Conservation (phyloP, 2,113 vertebrate species). For the Echinops telfairi region DNA sequence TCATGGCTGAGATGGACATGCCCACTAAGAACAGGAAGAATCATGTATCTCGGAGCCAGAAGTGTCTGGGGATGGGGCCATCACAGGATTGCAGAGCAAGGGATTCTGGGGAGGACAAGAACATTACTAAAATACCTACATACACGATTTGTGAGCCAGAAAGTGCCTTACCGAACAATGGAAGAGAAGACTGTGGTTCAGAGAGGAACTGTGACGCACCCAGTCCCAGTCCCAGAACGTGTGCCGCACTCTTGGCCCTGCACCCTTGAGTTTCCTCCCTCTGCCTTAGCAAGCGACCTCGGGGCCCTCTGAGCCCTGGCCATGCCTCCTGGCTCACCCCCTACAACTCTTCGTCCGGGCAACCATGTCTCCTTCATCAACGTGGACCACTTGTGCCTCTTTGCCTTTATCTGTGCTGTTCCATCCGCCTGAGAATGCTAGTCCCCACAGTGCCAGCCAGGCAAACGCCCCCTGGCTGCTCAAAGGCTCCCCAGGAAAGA, state of each 20-base stretch:
- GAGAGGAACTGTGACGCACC: neutral
- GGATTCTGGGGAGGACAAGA: neutral
- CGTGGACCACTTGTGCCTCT: neutral
- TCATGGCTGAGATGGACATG: conserved; percentile 58
- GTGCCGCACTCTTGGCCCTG: neutral
- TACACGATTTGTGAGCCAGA: neutral
- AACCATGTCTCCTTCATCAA: neutral
- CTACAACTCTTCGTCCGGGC: fast-evolving
- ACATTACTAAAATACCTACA: neutral
- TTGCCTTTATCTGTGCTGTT: neutral
- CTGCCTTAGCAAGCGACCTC: too few species aligned
- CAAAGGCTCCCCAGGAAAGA: neutral
- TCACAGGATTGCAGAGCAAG: neutral
- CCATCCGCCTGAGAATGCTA: neutral
- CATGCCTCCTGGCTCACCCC: neutral
- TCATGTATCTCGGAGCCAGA: neutral
- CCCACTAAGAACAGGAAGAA: neutral
- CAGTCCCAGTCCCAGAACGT: too few species aligned
- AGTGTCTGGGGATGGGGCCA: neutral
- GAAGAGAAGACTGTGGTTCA: neutral
- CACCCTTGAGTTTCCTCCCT: neutral
- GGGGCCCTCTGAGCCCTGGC: neutral
- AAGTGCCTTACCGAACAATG: neutral
- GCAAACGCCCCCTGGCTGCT: neutral
- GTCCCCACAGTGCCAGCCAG: fast-evolving